Evolutionary conservation across 1,140 invertebrate species (phyloP), one percentile per base, ranked within the genome.

Genomic region (Lanistes nyassanus): DNA sequence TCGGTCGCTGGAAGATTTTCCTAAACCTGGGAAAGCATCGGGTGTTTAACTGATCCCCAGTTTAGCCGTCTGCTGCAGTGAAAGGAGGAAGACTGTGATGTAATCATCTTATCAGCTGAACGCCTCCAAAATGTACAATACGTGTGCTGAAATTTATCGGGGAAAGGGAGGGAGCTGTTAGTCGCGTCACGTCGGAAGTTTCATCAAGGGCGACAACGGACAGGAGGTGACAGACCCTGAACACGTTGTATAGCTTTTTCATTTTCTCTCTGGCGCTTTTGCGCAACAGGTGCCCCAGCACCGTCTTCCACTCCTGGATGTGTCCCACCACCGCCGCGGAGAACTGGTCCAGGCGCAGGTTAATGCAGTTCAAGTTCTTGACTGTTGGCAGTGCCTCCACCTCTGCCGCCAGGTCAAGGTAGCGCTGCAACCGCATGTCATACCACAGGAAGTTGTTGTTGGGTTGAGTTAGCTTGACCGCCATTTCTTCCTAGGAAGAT

Each of bases 351-450:
- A 88, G 85, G 76, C 84, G 80, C 26, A 90, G 76, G 53, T 83
- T 74, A 26, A 89, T 83, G 79, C 84, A 88, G 39, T 85, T 85
- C 74, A 88, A 82, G 56, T 86, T 82, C 76, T 88, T 86, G 19
- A 81, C 78, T 23, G 81, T 53, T 1, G 85, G 81, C 72, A 85
- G 68, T 0, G 75, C 73, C 29, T 79, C 80, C 55, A 96, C 85
- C 77, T 95, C 93, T 3, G 92, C 89, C 23, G 94, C 92, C 16
- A 95, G 93, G 72, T 92, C 91, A 80, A 92, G 92, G 86, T 95
- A 97, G 89, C 94, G 94, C 82, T 92, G 92, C 82, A 97, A 93
- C 88, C 94, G 94, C 74, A 95, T 93, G 83, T 96, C 94, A 88
- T 94, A 96, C 75, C 92, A 91, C 29, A 92, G 89, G 5, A 96